These are phyloP conservation scores for Melipona bicolor DNA, from an alignment of 2,888 invertebrate genomes.

Conservation along the genomic window DNA sequence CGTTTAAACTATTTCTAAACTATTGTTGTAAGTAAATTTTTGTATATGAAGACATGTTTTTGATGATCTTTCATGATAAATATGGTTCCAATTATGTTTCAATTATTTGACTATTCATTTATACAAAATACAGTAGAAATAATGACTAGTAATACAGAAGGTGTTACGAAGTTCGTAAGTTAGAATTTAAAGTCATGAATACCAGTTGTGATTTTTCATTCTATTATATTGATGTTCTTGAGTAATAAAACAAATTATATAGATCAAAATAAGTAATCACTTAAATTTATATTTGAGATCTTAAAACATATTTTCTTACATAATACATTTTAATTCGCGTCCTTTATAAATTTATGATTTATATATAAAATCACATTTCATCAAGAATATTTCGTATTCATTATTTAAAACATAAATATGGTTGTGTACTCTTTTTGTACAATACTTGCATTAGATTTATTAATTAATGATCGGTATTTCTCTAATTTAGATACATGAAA, in stretches of 20 bases:
- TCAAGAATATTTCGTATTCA: background rate
- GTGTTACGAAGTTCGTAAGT: background rate
- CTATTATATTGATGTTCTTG: background rate
- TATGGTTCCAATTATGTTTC: background rate
- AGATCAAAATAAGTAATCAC: background rate
- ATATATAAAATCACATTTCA: background rate
- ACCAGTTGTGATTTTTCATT: background rate
- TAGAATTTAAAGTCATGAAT: background rate
- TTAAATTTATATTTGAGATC: background rate
- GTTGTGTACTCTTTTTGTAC: constrained; percentile 16
- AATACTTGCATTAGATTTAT: constrained; percentile 21
- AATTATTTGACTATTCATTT: background rate
- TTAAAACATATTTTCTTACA: background rate
- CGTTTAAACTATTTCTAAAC: background rate
- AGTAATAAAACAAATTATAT: background rate
- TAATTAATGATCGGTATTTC: background rate
- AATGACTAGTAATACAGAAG: background rate
- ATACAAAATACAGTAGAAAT: background rate
- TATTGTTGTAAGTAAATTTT: background rate
- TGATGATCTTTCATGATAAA: background rate
- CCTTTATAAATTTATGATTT: background rate
- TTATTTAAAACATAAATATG: constrained; percentile 3
- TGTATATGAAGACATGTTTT: background rate
- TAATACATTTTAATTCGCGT: background rate
- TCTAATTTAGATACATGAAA: constrained; percentile 15